phyloP scores from a whole-genome alignment of 1,140 invertebrate genomes.

The Nebria ingens region DNA sequence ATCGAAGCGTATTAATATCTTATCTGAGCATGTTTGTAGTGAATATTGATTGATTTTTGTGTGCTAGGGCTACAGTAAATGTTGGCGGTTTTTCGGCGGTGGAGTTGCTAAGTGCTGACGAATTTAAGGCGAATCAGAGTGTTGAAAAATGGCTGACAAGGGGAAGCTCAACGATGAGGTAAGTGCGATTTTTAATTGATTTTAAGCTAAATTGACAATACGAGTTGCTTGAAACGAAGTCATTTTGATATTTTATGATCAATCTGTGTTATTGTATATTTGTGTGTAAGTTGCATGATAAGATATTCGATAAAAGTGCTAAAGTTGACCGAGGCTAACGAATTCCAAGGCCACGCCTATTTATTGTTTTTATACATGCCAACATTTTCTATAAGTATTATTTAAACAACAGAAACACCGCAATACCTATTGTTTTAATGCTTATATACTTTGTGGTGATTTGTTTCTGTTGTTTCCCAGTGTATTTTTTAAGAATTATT shows the following conservation, averaged over 20 bases:
- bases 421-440: no score
- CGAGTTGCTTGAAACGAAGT: not conserved
- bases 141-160: constrained; percentile 23
- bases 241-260: constrained; percentile 2
- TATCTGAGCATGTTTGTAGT: constrained; percentile 5
- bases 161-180: constrained; percentile 24
- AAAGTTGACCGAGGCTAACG: constrained; percentile 11
- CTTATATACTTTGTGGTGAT: no score
- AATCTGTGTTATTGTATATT: constrained; percentile 3
- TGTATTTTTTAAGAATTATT: no score
- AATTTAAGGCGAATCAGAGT: constrained; percentile 15
- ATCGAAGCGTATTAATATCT: not conserved
- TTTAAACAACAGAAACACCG: no score
- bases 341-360: constrained; percentile 24
- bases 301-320: constrained; percentile 12
- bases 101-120: constrained; percentile 12
- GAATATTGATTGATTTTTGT: constrained; percentile 7
- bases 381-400: no score
- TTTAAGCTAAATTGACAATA: not conserved
- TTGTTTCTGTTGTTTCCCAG: no score
- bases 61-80: no score
- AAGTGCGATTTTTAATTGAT: constrained; percentile 15
- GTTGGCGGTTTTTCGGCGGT: constrained; percentile 11
- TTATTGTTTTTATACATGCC: constrained; percentile 19
- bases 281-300: constrained; percentile 14